Percentiles rank a stretch among this genome's conserved stretches.
phyloP scores from a whole-genome alignment of 1,140 invertebrate genomes.

The Rhizoglyphus robini region DNA sequence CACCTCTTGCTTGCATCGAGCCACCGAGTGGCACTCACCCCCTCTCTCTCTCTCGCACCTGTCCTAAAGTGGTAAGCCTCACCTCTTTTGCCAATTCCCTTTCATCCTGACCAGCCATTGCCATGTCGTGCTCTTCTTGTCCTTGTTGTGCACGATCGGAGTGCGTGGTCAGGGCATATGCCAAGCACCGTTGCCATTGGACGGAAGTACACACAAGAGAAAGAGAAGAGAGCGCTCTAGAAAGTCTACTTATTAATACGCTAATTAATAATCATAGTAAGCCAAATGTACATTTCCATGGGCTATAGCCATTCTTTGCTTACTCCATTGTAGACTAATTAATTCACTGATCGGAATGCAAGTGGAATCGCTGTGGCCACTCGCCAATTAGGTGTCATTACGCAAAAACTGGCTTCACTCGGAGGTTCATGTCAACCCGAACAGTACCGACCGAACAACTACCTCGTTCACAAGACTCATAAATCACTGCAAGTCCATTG shows the following conservation, averaged over 20 bases:
- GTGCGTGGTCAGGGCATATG: too few relatives aligned
- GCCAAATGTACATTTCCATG: not conserved
- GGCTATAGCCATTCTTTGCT: not conserved
- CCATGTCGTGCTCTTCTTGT: constrained; percentile 15
- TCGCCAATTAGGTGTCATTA: not conserved
- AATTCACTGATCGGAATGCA: constrained; percentile 12
- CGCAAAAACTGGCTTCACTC: too few relatives aligned
- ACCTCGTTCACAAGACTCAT: too few relatives aligned
- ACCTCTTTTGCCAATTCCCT: not conserved
- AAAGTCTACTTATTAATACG: not conserved
- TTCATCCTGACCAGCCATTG: not conserved
- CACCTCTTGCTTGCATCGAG: not conserved
- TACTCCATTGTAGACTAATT: not conserved
- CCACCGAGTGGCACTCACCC: not conserved
- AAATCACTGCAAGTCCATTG: too few relatives aligned
- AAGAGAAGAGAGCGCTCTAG: not conserved
- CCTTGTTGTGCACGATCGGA: not conserved
- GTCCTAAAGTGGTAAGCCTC: not conserved
- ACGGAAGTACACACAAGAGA: not conserved
- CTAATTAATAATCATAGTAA: too few relatives aligned
- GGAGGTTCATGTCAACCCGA: too few relatives aligned
- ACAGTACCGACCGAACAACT: too few relatives aligned
- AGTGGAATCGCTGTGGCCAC: not conserved
- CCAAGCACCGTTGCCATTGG: not conserved
- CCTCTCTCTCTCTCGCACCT: not conserved